These are phyloP conservation scores for Trichonephila clavipes DNA, from an alignment of 1,140 invertebrate genomes.

Conservation along the genomic window DNA sequence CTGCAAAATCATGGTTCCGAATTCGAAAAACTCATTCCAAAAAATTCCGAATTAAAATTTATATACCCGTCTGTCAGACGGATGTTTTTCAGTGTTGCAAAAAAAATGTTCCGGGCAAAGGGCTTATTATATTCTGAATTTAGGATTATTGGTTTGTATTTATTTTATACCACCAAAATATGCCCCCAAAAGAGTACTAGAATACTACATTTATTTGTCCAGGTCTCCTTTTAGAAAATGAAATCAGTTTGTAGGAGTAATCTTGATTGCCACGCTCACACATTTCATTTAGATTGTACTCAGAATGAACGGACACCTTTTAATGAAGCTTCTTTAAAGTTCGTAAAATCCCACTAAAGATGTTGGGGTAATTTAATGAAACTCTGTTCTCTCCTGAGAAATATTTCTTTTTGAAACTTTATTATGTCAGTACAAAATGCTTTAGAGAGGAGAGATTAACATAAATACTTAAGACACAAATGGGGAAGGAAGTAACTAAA, in stretches of 20 bases:
- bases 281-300: slow-evolving; percentile 37
- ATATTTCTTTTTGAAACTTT: slow-evolving; percentile 31
- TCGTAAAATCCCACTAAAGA: slow-evolving; percentile 7
- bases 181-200: slow-evolving; percentile 29
- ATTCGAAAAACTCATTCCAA: no score
- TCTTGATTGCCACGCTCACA: slow-evolving; percentile 41
- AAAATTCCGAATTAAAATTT: no score
- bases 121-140: not conserved
- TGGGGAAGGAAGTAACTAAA: not conserved
- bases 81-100: no score
- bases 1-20: no score
- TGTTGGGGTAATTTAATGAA: slow-evolving; percentile 45
- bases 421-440: slow-evolving; percentile 19
- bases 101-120: no score
- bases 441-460: not conserved
- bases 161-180: not conserved
- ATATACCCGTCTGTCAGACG: no score
- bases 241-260: not conserved
- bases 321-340: slow-evolving; percentile 40
- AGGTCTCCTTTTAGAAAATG: slow-evolving; percentile 6
- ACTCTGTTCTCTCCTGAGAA: slow-evolving; percentile 19
- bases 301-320: slow-evolving; percentile 26
- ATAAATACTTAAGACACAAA: not conserved
- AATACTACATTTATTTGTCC: not conserved
- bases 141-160: not conserved